Percentiles rank a stretch among this genome's conserved stretches.
phyloP scores from a whole-genome alignment of 1,140 invertebrate genomes.

The Ericerus pela region DNA sequence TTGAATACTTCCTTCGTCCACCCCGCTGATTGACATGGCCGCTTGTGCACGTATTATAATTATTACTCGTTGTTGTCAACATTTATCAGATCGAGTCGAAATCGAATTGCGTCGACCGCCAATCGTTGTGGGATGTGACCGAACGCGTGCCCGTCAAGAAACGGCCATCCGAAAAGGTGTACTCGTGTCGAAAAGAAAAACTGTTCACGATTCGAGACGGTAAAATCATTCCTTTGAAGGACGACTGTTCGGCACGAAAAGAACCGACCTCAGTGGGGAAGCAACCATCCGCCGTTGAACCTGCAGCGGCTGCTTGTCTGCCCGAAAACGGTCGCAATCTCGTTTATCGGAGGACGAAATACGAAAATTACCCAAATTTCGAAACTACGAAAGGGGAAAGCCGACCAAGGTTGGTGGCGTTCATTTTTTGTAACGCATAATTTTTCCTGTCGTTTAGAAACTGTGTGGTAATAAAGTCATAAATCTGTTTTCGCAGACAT shows the following conservation, averaged over 20 bases:
- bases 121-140: conserved; percentile 2
- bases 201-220: background rate
- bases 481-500: conserved; percentile 23
- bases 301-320: background rate
- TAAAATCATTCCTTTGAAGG: background rate
- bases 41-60: too few relatives aligned
- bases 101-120: background rate
- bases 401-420: conserved; percentile 30
- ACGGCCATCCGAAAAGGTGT: background rate
- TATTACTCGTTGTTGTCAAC: too few relatives aligned
- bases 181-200: background rate
- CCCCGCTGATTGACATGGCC: too few relatives aligned
- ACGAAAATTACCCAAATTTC: conserved; percentile 34
- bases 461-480: background rate
- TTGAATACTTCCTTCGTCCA: background rate
- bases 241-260: background rate
- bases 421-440: conserved; percentile 7
- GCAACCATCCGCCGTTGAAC: background rate
- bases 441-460: background rate
- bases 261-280: background rate
- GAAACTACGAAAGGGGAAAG: conserved; percentile 33
- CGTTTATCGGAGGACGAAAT: conserved; percentile 34
- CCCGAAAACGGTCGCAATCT: conserved; percentile 10
- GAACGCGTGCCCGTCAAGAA: background rate
- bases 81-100: background rate